phyloP scores from a whole-genome alignment of 2,888 invertebrate species.

The Vanessa cardui region DNA sequence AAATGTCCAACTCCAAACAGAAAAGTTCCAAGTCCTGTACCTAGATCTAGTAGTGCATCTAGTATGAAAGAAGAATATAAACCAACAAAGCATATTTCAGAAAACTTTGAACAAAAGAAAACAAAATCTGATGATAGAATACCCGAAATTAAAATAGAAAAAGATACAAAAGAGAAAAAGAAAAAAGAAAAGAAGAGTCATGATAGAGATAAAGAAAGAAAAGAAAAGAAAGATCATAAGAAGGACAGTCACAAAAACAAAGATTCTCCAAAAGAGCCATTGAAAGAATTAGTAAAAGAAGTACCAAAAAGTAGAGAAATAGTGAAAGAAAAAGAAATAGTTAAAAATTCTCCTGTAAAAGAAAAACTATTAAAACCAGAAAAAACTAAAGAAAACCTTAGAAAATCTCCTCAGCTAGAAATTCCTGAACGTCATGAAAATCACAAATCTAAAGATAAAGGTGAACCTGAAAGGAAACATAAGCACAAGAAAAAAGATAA shows the following conservation, averaged over 20 bases:
- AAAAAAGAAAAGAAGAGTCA: slow-evolving; percentile 86
- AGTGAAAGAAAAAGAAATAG: slow-evolving; percentile 63
- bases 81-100: slow-evolving; percentile 59
- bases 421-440: slow-evolving; percentile 62
- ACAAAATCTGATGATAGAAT: slow-evolving; percentile 77
- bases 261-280: slow-evolving; percentile 70
- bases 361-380: slow-evolving; percentile 70
- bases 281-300: slow-evolving; percentile 63
- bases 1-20: slow-evolving; percentile 65
- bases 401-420: slow-evolving; percentile 69
- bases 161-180: slow-evolving; percentile 80
- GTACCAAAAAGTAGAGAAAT: slow-evolving; percentile 61
- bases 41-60: slow-evolving; percentile 70
- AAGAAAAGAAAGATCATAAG: slow-evolving; percentile 81
- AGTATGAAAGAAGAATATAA: slow-evolving; percentile 76
- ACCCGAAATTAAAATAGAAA: slow-evolving; percentile 79
- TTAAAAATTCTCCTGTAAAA: slow-evolving; percentile 64
- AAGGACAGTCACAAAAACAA: slow-evolving; percentile 80
- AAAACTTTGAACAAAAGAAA: slow-evolving; percentile 64
- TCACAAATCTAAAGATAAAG: slow-evolving; percentile 78
- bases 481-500: slow-evolving; percentile 87
- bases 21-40: slow-evolving; percentile 64
- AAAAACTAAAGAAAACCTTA: slow-evolving; percentile 74
- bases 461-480: slow-evolving; percentile 79
- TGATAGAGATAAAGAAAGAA: slow-evolving; percentile 84